A percentile compares a stretch with the other conserved stretches of the same genome.
Conservation (phyloP, 2,888 invertebrate genomes). For the Smittia aterrima region DNA sequence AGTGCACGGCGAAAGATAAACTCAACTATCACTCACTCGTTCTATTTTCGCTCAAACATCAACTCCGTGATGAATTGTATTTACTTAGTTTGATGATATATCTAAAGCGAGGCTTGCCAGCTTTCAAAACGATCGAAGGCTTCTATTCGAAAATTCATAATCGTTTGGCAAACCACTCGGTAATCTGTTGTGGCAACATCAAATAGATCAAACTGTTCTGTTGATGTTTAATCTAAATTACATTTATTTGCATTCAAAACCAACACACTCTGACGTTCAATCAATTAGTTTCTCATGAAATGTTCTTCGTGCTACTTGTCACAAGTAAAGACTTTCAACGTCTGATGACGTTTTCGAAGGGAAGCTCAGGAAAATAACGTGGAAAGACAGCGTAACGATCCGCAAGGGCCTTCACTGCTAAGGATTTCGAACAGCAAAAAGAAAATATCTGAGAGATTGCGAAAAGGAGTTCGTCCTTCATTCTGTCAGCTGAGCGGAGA, state of each 20-base stretch:
- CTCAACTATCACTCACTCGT: not conserved
- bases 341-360: not conserved
- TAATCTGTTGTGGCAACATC: not conserved
- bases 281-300: not conserved
- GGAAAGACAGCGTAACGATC: not conserved
- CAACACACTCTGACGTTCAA: not conserved
- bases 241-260: no score
- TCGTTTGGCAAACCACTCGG: no score
- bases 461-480: not conserved
- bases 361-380: not conserved
- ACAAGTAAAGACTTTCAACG: not conserved
- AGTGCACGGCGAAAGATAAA: no score
- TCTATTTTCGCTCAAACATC: not conserved
- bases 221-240: not conserved
- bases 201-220: not conserved
- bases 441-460: not conserved
- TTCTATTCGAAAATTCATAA: no score
- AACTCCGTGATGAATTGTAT: not conserved
- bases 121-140: no score
- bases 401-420: no score
- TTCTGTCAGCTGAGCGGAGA: not conserved
- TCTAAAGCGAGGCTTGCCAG: no score
- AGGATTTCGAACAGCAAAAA: no score
- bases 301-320: not conserved
- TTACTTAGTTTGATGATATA: not conserved